Base-by-base conservation (phyloP, 2,797 vertebrate species). In the Gymnothorax javanicus region DNA sequence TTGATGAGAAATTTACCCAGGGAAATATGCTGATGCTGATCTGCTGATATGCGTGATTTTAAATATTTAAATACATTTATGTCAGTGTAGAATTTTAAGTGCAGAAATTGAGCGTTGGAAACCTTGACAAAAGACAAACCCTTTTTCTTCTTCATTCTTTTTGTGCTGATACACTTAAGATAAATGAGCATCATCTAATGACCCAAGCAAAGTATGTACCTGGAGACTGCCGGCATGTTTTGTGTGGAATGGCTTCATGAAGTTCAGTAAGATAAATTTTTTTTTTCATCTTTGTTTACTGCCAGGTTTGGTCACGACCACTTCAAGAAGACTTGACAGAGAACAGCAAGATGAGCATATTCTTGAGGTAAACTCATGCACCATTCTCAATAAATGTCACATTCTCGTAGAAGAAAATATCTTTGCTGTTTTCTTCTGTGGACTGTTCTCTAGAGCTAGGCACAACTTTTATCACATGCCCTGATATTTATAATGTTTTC, bases 291-390 rank as follows among this genome's bases (percentile, higher is more conserved):
- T 67, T 20, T 67, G 62, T 85, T 85, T 3, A 0, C 92, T 94
- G 91, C 13, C 93, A 99, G 98, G 98, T 90, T 95, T 99, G 85
- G 97, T 99, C 91, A 96, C 96, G 82, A 99, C 98, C 2, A 99
- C 98, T 7, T 97, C 98, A 83, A 97, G 98, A 89, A 98, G 94
- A 91, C 95, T 99, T 88, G 98, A 99, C 94, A 93, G 98, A 86
- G 98, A 99, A 86, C 98, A 99, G 87, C 98, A 99, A 82, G 96
- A 93, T 15, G 98, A 99, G 85, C 98, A 99, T 92, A 97, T 99
- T 93, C 93, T 99, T 56, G 98, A 99, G 96, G 98, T 99, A 95
- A 96, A 91, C 82, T 4, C 87, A 91, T 89, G 69, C 9, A 13
- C 33, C 50, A 43, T 75, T n/a, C 23, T 23, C n/a, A 67, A 23